A percentile compares a stretch with the other conserved stretches of the same genome.
These are phyloP conservation scores for Drosophila kepulauana DNA, from an alignment of 1,140 invertebrate genomes.

Conservation along the genomic window DNA sequence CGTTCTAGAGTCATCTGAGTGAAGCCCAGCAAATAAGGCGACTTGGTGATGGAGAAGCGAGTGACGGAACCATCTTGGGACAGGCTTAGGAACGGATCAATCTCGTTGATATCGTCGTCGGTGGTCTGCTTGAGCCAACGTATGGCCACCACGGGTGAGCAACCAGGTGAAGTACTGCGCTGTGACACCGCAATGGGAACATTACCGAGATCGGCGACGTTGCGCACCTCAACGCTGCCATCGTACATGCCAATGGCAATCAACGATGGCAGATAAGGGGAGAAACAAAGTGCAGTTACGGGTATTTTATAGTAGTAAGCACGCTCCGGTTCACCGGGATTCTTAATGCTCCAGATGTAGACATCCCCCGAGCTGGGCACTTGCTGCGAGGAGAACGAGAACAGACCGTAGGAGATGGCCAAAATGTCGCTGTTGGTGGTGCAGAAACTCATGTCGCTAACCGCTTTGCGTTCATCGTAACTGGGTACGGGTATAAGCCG, in stretches of 20 bases:
- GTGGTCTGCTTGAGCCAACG: conserved; percentile 85
- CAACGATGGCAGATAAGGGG: conserved; percentile 88
- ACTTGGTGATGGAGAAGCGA: conserved; percentile 85
- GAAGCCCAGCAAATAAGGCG: conserved; percentile 83
- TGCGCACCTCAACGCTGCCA: conserved; percentile 90
- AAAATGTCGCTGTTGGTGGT: conserved; percentile 87
- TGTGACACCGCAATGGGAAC: conserved; percentile 86
- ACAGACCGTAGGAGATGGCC: conserved; percentile 89
- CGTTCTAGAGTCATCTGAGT: conserved; percentile 88
- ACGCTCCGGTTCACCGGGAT: conserved; percentile 92
- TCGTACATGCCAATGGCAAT: conserved; percentile 92
- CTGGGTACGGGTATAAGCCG: conserved; percentile 84
- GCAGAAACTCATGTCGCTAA: conserved; percentile 88
- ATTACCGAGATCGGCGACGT: conserved; percentile 86
- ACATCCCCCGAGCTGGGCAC: conserved; percentile 84
- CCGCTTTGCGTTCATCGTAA: conserved; percentile 76
- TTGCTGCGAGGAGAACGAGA: conserved; percentile 78
- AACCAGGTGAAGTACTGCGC: conserved; percentile 86
- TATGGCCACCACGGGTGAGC: conserved; percentile 89
- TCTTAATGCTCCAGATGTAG: conserved; percentile 93
- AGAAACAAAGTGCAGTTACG: conserved; percentile 91
- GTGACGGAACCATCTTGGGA: conserved; percentile 88
- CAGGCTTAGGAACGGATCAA: conserved; percentile 86
- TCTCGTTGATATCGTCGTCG: conserved; percentile 80
- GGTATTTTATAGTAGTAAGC: conserved; percentile 89